Conservation (phyloP, 1,140 invertebrate species). For the Trachymyrmex cornetzi region DNA sequence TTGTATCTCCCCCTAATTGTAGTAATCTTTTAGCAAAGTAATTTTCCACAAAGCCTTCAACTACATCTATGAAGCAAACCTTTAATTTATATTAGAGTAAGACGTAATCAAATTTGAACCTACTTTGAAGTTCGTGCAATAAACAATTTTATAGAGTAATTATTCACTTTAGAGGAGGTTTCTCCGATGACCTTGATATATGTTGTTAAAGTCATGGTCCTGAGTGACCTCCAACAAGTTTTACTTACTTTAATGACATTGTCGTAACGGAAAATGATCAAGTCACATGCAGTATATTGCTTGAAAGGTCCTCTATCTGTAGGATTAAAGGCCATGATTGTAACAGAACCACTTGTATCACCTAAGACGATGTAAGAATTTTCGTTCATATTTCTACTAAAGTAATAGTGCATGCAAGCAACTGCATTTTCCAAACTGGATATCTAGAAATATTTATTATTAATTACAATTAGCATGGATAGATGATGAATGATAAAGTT, state of each 20-base stretch:
- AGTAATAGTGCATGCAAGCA: constrained; percentile 89
- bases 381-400: constrained; percentile 87
- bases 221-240: not conserved
- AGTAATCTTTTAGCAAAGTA: constrained; percentile 38
- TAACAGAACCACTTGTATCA: constrained; percentile 89
- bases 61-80: too few species aligned
- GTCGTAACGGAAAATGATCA: constrained; percentile 87
- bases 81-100: too few species aligned
- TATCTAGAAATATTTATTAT: constrained; percentile 82
- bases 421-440: constrained; percentile 78
- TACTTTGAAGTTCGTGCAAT: too few species aligned
- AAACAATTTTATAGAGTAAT: too few species aligned
- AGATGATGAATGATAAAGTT: constrained; percentile 10
- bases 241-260: constrained; percentile 86
- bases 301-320: constrained; percentile 89
- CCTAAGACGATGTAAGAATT: constrained; percentile 89
- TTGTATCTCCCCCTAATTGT: constrained; percentile 75
- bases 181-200: too few species aligned
- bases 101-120: too few species aligned
- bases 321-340: constrained; percentile 88
- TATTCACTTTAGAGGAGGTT: too few species aligned
- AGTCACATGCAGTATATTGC: constrained; percentile 88
- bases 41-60: not conserved
- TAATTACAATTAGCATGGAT: not conserved
- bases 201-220: too few species aligned